These are phyloP conservation scores for Lepus oiostolus DNA, from an alignment of 2,797 vertebrate species.

Conservation along the genomic window DNA sequence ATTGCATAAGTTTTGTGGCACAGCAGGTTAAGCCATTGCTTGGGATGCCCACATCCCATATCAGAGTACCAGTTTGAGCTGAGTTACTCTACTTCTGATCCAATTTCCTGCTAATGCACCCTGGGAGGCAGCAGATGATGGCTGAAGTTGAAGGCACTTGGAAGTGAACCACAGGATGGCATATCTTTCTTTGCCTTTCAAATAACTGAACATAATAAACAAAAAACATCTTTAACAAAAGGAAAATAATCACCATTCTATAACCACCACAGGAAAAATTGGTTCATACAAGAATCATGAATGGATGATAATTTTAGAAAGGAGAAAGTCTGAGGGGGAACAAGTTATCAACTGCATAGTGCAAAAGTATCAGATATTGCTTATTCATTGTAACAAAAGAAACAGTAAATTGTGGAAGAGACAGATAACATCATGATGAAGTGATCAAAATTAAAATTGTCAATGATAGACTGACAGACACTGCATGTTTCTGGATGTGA, in stretches of 20 bases:
- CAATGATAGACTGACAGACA: constrained; percentile 10
- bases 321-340: neutral
- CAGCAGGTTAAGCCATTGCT: no score
- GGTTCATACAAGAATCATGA: neutral
- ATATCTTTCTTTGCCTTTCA: no score
- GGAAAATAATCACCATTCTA: neutral
- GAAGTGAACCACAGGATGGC: no score
- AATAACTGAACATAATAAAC: no score
- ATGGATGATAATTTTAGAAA: neutral
- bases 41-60: no score
- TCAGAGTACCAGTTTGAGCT: no score
- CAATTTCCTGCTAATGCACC: no score
- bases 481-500: neutral
- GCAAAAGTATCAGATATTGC: neutral
- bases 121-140: no score
- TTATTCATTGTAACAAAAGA: neutral
- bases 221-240: no score
- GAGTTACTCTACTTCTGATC: no score
- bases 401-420: neutral
- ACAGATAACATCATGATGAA: neutral
- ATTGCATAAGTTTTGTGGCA: no score
- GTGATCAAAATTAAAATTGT: constrained; percentile 3
- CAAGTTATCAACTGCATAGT: neutral
- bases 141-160: no score
- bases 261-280: neutral